Evolutionary conservation across 2,888 invertebrate species (phyloP).

Genomic region (Sinopyrophorus schimmeli): DNA sequence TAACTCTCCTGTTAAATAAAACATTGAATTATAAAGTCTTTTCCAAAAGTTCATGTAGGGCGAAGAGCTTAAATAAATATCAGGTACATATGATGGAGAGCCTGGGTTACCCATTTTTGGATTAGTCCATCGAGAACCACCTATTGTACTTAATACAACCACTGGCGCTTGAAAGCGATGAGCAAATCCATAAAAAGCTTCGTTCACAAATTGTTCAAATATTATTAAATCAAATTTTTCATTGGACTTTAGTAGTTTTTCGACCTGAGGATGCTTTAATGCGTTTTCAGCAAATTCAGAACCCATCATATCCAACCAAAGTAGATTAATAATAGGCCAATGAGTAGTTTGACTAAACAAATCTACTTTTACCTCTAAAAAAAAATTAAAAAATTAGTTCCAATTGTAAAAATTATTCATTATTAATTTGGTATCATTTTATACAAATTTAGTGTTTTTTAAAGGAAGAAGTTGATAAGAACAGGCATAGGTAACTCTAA

Average conservation of each 20-base stretch:
- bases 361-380: no score
- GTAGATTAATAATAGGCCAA: no score
- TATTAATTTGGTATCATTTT: no score
- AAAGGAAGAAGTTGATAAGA: no score
- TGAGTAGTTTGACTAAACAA: no score
- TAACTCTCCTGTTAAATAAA: conserved; percentile 29
- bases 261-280: conserved; percentile 40
- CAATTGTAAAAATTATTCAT: no score
- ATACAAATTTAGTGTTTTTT: no score
- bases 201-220: conserved; percentile 57
- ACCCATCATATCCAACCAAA: conserved; percentile 5
- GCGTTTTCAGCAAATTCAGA: conserved; percentile 3
- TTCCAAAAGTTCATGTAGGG: conserved; percentile 59
- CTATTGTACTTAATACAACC: conserved; percentile 54
- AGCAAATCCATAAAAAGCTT: conserved; percentile 54
- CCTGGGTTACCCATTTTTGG: conserved; percentile 57
- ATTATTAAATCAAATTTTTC: conserved; percentile 53
- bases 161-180: conserved; percentile 49
- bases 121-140: conserved; percentile 55
- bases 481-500: no score
- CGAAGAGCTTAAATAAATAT: conserved; percentile 52
- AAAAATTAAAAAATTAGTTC: no score
- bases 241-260: conserved; percentile 43
- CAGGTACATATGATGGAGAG: conserved; percentile 58
- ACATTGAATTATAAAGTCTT: conserved; percentile 59